These are phyloP conservation scores for Chironomus tentans DNA, from an alignment of 2,888 invertebrate genomes.

Conservation along the genomic window DNA sequence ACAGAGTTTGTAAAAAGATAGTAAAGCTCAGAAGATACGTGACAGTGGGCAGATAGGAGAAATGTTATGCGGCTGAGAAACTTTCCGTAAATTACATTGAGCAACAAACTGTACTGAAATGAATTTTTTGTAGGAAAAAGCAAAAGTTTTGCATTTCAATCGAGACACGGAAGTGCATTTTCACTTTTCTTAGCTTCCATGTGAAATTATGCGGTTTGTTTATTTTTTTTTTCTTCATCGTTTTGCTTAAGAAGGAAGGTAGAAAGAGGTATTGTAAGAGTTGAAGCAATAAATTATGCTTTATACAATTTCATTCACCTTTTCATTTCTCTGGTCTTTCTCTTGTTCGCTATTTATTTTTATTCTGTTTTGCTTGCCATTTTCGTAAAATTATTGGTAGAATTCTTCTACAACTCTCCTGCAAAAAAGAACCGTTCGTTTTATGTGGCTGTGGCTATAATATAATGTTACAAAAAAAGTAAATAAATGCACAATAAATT, in stretches of 20 bases:
- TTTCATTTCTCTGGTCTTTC: not conserved
- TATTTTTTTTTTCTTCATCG: not conserved
- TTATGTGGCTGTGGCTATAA: too few relatives aligned
- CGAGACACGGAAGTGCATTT: slow-evolving; percentile 24
- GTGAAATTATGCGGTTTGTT: slow-evolving; percentile 5
- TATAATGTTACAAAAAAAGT: not conserved
- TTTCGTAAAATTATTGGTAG: not conserved
- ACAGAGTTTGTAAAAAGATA: not conserved
- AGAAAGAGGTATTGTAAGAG: not conserved
- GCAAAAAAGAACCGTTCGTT: too few relatives aligned
- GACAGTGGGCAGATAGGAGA: slow-evolving; percentile 3
- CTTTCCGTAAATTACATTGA: not conserved
- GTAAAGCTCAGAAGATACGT: not conserved
- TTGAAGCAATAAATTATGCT: slow-evolving; percentile 5
- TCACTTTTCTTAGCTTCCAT: slow-evolving; percentile 19
- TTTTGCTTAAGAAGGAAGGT: not conserved
- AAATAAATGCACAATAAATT: not conserved
- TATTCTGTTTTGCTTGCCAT: not conserved
- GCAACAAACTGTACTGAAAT: not conserved
- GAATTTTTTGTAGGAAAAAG: not conserved
- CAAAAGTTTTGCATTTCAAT: slow-evolving; percentile 17
- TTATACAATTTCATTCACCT: slow-evolving; percentile 7
- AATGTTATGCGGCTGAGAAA: not conserved
- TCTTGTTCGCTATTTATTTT: not conserved
- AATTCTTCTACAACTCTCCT: not conserved